These are phyloP conservation scores for Orientallactaga sibirica DNA, from an alignment of 2,797 vertebrate genomes.

Conservation along the genomic window DNA sequence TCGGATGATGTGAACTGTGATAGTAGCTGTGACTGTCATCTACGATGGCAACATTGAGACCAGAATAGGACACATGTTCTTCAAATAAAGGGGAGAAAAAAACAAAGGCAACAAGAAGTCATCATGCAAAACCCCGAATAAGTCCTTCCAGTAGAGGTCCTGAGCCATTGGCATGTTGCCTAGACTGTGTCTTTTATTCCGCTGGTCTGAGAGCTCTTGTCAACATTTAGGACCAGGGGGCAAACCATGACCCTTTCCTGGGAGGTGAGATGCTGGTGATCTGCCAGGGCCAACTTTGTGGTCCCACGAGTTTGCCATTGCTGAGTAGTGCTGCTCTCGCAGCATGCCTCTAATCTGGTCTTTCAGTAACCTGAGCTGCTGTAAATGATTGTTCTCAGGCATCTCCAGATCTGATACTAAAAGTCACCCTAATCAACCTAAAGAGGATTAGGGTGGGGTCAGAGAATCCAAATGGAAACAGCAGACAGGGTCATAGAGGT, in stretches of 20 bases:
- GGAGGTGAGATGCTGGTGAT: slow-evolving; percentile 21
- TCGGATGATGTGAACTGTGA: slow-evolving; percentile 54
- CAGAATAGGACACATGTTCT: not conserved
- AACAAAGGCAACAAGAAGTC: not conserved
- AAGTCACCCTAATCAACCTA: not conserved
- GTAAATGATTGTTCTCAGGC: slow-evolving; percentile 26
- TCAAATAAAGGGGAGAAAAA: not conserved
- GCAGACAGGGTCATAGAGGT: not conserved
- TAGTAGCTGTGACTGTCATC: slow-evolving; percentile 41
- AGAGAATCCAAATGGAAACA: slow-evolving; percentile 36
- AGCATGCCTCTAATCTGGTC: slow-evolving; percentile 33
- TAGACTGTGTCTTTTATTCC: not conserved
- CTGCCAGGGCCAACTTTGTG: slow-evolving; percentile 19
- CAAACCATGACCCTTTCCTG: slow-evolving; percentile 33
- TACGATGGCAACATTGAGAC: not conserved
- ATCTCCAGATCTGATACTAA: slow-evolving; percentile 56
- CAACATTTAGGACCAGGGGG: not conserved
- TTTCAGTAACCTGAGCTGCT: slow-evolving; percentile 59
- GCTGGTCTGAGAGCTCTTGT: not conserved
- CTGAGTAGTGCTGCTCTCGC: slow-evolving; percentile 38
- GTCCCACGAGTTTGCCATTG: slow-evolving; percentile 52
- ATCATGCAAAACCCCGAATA: not conserved
- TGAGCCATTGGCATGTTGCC: not conserved
- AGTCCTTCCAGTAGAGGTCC: not conserved
- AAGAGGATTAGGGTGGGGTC: slow-evolving; percentile 59